phyloP scores from a whole-genome alignment of 1,140 invertebrate species.

The Asobara japonica region DNA sequence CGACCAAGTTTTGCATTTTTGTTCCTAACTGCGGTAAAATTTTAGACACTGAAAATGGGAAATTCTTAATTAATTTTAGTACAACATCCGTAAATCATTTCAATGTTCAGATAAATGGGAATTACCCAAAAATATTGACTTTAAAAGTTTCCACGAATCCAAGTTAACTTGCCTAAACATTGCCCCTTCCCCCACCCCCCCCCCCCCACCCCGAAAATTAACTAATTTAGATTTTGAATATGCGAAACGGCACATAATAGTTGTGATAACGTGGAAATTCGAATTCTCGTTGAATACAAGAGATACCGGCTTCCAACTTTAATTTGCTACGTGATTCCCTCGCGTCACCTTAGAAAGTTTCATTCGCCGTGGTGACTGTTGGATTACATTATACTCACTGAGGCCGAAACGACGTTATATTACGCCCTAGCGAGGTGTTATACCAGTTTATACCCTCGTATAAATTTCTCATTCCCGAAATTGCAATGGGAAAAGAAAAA shows the following conservation, averaged over 20 bases:
- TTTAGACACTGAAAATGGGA: no score
- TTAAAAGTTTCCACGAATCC: neutral
- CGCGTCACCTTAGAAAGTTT: conserved; percentile 31
- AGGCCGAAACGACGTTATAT: conserved; percentile 14
- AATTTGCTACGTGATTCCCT: conserved; percentile 34
- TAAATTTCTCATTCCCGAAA: neutral
- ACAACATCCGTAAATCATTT: no score
- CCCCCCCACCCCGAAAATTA: neutral
- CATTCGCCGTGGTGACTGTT: neutral
- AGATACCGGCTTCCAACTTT: conserved; percentile 22
- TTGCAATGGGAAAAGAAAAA: neutral
- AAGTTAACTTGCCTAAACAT: neutral
- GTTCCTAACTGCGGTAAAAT: no score
- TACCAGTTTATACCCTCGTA: neutral
- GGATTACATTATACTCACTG: conserved; percentile 25
- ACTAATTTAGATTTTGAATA: conserved; percentile 9
- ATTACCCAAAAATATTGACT: neutral
- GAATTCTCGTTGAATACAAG: neutral
- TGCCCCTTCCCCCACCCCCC: no score
- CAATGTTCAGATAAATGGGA: no score
- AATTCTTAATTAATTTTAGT: no score
- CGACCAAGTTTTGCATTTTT: no score
- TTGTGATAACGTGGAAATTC: neutral
- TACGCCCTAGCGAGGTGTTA: neutral
- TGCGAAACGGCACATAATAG: conserved; percentile 15